Conservation (phyloP, 2,888 invertebrate genomes). For the Chaetoderma sp. region DNA sequence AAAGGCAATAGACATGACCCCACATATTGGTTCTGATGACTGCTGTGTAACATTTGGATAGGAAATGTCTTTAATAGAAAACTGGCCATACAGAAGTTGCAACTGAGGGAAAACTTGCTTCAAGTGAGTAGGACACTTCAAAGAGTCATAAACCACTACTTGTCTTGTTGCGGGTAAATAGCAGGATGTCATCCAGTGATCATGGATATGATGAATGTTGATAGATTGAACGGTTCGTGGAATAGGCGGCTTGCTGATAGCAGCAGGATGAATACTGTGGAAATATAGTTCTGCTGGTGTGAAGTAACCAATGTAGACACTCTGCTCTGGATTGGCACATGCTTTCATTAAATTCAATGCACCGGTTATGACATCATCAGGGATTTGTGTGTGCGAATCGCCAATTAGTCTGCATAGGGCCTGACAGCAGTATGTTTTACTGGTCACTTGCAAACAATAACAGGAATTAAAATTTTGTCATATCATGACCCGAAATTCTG, state of each 20-base stretch:
- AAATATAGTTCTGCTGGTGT: background rate
- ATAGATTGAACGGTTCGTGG: background rate
- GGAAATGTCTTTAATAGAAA: background rate
- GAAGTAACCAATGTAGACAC: background rate
- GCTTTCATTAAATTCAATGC: background rate
- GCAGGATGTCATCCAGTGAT: background rate
- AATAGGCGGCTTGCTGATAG: background rate
- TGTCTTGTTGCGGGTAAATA: background rate
- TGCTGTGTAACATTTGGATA: background rate
- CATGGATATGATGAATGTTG: background rate
- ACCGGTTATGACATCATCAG: background rate
- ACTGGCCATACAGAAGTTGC: background rate
- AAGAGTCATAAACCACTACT: background rate
- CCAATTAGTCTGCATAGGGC: background rate
- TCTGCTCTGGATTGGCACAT: background rate
- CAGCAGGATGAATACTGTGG: background rate
- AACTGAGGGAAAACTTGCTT: slow-evolving; percentile 1
- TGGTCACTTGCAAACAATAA: too few relatives aligned
- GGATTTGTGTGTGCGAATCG: background rate
- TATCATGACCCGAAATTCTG: too few relatives aligned
- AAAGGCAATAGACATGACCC: background rate
- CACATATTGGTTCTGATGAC: background rate
- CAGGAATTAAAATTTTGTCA: too few relatives aligned
- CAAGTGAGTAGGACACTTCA: background rate
- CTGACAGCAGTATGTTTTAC: background rate